Conservation (phyloP, 2,888 invertebrate species). For the Electrophaes corylata region DNA sequence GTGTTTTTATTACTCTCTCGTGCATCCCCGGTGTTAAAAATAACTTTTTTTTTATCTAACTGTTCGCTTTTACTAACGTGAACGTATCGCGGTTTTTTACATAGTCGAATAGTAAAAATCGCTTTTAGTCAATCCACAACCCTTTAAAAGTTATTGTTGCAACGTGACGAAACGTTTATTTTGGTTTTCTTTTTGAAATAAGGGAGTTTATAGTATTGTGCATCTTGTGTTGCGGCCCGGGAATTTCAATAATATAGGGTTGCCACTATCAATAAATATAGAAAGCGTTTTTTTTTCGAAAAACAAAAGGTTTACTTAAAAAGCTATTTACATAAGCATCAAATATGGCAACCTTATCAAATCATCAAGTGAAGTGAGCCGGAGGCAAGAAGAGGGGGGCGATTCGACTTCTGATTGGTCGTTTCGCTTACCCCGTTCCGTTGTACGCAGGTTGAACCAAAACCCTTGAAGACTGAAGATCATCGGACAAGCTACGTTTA, state of each 20-base stretch:
- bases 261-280: constrained; percentile 44
- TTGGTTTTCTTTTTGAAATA: constrained; percentile 54
- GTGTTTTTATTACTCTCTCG: constrained; percentile 57
- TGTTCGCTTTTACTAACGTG: constrained; percentile 82
- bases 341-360: constrained; percentile 52
- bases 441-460: constrained; percentile 83
- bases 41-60: constrained; percentile 64
- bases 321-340: not conserved
- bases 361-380: constrained; percentile 61
- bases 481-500: constrained; percentile 27
- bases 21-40: constrained; percentile 80
- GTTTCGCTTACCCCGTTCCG: constrained; percentile 78
- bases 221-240: constrained; percentile 78
- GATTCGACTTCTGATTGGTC: constrained; percentile 70
- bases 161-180: constrained; percentile 68
- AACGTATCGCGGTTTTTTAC: constrained; percentile 61
- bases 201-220: constrained; percentile 82
- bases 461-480: constrained; percentile 67
- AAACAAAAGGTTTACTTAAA: no score
- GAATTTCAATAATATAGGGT: constrained; percentile 45
- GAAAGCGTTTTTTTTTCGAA: not conserved
- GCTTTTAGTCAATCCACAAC: constrained; percentile 80
- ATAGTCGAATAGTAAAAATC: constrained; percentile 47
- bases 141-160: constrained; percentile 69
- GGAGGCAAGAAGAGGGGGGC: constrained; percentile 75